These are phyloP conservation scores for Trissoscelio sp. DNA, from an alignment of 2,888 invertebrate genomes.

Conservation along the genomic window DNA sequence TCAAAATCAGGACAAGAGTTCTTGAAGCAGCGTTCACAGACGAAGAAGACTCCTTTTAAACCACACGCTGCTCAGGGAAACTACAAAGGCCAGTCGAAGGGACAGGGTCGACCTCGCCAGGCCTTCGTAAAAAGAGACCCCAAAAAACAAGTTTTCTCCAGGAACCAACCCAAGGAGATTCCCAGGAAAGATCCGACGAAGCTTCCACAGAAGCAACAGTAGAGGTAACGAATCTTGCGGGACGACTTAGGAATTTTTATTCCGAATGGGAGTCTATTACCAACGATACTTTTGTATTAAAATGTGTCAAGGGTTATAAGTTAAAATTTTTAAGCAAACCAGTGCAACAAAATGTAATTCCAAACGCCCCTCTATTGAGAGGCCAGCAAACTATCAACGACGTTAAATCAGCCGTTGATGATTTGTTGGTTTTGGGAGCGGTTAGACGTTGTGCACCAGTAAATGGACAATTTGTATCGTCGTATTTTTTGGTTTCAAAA, in stretches of 20 bases:
- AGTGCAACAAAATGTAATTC: neutral
- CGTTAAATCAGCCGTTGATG: neutral
- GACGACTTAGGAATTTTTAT: too few species aligned
- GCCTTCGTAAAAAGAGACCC: too few species aligned
- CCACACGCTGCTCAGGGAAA: conserved; percentile 33
- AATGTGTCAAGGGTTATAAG: neutral
- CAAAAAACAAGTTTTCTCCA: too few species aligned
- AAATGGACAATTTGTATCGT: conserved; percentile 1
- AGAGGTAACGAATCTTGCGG: too few species aligned
- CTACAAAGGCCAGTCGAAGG: conserved; percentile 6
- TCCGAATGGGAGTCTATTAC: too few species aligned
- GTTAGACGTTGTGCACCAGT: conserved; percentile 6
- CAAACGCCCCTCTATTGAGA: neutral
- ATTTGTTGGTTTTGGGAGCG: neutral
- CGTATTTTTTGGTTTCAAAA: neutral
- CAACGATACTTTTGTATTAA: too few species aligned
- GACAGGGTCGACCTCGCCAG: conserved; percentile 22
- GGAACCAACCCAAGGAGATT: too few species aligned
- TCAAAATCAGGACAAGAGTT: conserved; percentile 19
- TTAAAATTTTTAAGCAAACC: neutral
- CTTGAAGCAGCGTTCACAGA: neutral
- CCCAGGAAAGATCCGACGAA: too few species aligned
- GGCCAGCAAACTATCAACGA: neutral
- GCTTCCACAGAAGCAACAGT: too few species aligned
- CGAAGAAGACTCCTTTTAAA: neutral